Percentiles rank a stretch among this genome's conserved stretches.
Conservation (phyloP, 2,113 vertebrate species). For the Proteles cristata region DNA sequence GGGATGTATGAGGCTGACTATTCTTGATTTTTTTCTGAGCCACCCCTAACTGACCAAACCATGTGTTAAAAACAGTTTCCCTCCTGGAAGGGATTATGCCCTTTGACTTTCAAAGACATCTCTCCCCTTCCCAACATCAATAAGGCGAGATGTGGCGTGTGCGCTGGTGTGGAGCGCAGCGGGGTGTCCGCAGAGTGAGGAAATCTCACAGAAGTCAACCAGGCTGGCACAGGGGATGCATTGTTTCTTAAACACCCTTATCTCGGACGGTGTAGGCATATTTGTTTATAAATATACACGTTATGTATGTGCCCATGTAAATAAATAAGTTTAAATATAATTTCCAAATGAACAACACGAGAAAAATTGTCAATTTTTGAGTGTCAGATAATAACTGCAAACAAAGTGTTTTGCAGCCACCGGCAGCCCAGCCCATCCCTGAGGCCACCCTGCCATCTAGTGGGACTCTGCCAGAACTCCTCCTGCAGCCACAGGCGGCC, state of each 20-base stretch:
- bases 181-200: neutral
- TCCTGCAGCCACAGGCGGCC: conserved; percentile 58
- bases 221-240: neutral
- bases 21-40: neutral
- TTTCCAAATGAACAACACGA: conserved; percentile 78
- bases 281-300: conserved; percentile 71
- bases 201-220: neutral
- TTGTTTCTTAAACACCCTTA: neutral
- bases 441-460: conserved; percentile 88
- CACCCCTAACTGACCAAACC: conserved; percentile 57
- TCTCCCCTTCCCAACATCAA: conserved; percentile 14
- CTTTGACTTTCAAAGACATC: conserved; percentile 69
- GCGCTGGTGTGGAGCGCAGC: neutral
- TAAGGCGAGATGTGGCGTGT: neutral
- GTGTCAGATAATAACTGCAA: conserved; percentile 77
- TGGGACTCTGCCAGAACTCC: conserved; percentile 62
- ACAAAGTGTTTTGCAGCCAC: conserved; percentile 65
- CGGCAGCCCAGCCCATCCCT: conserved; percentile 72
- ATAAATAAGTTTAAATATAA: conserved; percentile 77
- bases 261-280: conserved; percentile 44
- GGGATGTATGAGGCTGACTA: conserved; percentile 1
- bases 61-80: conserved; percentile 63
- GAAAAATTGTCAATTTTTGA: conserved; percentile 82
- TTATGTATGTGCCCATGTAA: conserved; percentile 63
- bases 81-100: conserved; percentile 53